A percentile compares a stretch with the other conserved stretches of the same genome.
phyloP scores from a whole-genome alignment of 2,888 invertebrate genomes.

The Lingula anatina region DNA sequence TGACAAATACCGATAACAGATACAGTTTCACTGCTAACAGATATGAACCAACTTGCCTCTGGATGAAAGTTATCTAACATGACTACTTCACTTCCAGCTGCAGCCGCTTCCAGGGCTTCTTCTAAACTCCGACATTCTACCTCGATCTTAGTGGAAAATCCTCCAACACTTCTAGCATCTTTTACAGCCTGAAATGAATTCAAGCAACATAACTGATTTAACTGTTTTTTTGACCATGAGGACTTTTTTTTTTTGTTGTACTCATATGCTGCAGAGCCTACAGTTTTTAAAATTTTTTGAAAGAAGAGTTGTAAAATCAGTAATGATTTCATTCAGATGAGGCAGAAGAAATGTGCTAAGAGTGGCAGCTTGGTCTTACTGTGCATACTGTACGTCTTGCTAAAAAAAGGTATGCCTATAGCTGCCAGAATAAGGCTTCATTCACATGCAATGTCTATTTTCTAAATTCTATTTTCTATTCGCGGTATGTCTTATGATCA shows the following conservation, averaged over 20 bases:
- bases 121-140: conserved; percentile 51
- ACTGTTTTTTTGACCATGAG: not conserved
- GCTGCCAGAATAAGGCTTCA: no score
- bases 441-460: no score
- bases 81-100: conserved; percentile 50
- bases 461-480: no score
- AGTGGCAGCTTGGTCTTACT: no score
- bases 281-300: not conserved
- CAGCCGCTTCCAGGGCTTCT: conserved; percentile 51
- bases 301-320: no score
- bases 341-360: no score
- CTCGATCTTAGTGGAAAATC: conserved; percentile 51
- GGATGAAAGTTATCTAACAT: conserved; percentile 54
- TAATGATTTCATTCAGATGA: no score
- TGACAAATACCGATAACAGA: no score
- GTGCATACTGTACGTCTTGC: no score
- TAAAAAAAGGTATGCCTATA: no score
- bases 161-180: conserved; percentile 38
- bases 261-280: not conserved
- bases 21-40: no score
- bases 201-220: not conserved
- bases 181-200: conserved; percentile 43
- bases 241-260: not conserved
- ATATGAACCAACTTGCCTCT: conserved; percentile 22
- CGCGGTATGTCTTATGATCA: no score